Conservation (phyloP, 2,797 vertebrate species). For the Hipposideros larvatus region DNA sequence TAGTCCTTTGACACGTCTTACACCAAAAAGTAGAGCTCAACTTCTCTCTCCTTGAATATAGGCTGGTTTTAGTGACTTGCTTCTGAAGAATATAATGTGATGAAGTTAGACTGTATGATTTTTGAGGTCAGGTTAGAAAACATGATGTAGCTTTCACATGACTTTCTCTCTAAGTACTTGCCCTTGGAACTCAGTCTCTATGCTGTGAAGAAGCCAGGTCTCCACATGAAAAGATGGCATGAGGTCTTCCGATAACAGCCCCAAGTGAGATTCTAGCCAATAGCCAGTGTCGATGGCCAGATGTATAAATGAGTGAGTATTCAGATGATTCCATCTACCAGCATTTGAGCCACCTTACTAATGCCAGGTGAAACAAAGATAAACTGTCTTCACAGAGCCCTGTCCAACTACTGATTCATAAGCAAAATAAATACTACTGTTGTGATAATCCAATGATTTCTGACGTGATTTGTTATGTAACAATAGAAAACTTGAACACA, state of each 20-base stretch:
- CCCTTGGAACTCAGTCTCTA: background rate
- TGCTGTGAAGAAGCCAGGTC: background rate
- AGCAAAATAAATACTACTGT: slow-evolving; percentile 18
- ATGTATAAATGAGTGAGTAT: background rate
- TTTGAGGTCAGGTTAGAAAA: slow-evolving; percentile 8
- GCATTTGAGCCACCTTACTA: background rate
- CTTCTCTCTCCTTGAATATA: background rate
- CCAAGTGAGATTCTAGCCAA: background rate
- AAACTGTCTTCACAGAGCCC: background rate
- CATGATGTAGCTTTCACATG: background rate
- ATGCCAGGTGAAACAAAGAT: slow-evolving; percentile 14
- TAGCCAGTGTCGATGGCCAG: background rate
- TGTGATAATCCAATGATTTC: slow-evolving; percentile 15
- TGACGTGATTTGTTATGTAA: background rate
- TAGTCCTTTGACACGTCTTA: slow-evolving; percentile 21
- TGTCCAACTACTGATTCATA: background rate
- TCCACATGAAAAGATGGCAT: background rate
- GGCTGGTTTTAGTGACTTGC: background rate
- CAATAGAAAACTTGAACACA: slow-evolving; percentile 43
- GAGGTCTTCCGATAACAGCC: background rate
- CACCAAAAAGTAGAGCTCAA: background rate
- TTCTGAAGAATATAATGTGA: background rate
- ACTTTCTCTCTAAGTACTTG: background rate
- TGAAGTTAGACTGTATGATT: background rate
- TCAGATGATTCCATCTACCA: background rate